A percentile compares a stretch with the other conserved stretches of the same genome.
Conservation (phyloP, 1,140 invertebrate genomes). For the Leptinotarsa texana region DNA sequence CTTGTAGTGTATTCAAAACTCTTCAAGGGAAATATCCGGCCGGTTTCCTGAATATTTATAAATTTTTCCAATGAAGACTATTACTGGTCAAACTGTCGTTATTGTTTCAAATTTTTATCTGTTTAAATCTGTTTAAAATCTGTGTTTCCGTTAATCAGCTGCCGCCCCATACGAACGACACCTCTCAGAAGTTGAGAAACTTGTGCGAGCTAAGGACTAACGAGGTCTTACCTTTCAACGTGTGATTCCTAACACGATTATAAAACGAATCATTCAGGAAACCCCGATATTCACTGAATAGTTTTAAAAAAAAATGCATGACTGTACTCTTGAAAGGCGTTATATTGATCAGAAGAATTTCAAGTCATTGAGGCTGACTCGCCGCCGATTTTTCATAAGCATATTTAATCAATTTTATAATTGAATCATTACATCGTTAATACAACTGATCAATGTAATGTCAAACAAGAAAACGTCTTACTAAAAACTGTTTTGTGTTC, state of each 20-base stretch:
- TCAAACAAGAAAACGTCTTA: not conserved
- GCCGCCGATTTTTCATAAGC: conserved; percentile 2
- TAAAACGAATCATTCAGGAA: not conserved
- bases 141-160: no score
- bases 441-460: conserved; percentile 10
- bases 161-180: no score
- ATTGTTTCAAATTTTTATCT: no score
- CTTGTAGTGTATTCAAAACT: not conserved
- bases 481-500: conserved; percentile 13
- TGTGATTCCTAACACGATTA: no score
- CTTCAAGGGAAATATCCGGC: not conserved
- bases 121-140: no score
- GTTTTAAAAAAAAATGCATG: not conserved
- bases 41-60: not conserved
- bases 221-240: no score
- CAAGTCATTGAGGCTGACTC: no score
- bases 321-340: not conserved
- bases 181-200: no score
- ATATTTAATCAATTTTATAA: not conserved
- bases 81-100: no score
- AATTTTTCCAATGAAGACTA: not conserved
- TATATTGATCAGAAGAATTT: not conserved
- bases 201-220: no score
- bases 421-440: not conserved
- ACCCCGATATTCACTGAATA: not conserved